Evolutionary conservation across 2,888 invertebrate genomes (phyloP).

Genomic region (Enchytraeus crypticus): DNA sequence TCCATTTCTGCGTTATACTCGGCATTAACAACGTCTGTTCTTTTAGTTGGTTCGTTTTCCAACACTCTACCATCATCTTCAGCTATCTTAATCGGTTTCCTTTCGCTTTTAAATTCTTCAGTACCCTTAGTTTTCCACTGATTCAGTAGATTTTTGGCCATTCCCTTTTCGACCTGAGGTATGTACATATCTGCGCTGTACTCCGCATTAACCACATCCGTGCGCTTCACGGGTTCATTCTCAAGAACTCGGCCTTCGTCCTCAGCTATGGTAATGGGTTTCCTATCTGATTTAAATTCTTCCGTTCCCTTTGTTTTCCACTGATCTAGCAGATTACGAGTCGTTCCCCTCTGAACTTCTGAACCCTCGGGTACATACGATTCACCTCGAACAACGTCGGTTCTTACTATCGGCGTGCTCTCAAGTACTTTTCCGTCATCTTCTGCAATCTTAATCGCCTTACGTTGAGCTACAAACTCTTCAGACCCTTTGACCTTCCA

Average conservation of each 20-base stretch:
- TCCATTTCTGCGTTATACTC: neutral
- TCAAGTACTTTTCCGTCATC: constrained; percentile 7
- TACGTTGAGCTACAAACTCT: constrained; percentile 4
- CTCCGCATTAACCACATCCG: constrained; percentile 1
- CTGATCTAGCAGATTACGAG: neutral
- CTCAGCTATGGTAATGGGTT: constrained; percentile 7
- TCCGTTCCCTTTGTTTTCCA: constrained; percentile 4
- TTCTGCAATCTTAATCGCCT: constrained; percentile 7
- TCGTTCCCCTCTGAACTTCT: neutral
- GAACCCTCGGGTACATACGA: neutral
- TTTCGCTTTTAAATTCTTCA: neutral
- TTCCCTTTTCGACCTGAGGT: neutral
- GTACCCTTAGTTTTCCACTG: constrained; percentile 5
- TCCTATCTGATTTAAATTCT: constrained; percentile 2
- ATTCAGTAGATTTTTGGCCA: neutral
- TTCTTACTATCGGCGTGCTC: constrained; percentile 1
- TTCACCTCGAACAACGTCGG: neutral
- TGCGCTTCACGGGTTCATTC: constrained; percentile 5
- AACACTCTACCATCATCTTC: constrained; percentile 8
- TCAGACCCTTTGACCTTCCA: constrained; percentile 7
- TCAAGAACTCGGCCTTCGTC: constrained; percentile 5
- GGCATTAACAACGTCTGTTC: neutral
- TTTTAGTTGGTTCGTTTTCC: neutral
- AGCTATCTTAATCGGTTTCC: neutral
- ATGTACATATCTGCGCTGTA: neutral